These are phyloP conservation scores for Carassius gibelio DNA, from an alignment of 2,113 vertebrate genomes.

Conservation along the genomic window DNA sequence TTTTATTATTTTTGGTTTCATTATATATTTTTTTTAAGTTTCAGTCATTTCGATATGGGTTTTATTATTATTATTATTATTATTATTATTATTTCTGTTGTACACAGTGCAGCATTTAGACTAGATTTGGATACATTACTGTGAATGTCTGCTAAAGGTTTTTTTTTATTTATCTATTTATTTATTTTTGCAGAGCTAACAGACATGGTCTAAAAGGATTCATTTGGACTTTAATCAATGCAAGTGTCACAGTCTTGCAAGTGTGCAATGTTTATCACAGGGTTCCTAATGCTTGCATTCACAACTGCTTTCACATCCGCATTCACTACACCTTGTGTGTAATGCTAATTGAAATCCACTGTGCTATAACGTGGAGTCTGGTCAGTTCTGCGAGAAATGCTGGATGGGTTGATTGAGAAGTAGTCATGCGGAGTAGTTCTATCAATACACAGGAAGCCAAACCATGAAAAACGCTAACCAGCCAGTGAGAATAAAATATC, in stretches of 20 bases:
- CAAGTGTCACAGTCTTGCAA: neutral
- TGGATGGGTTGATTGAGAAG: neutral
- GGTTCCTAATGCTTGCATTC: slow-evolving; percentile 22
- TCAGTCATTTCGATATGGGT: neutral
- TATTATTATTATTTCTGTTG: no score
- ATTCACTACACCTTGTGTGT: neutral
- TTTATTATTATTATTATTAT: neutral
- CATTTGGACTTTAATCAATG: neutral
- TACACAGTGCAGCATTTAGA: no score
- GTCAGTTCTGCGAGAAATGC: neutral
- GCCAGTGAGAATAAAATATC: neutral
- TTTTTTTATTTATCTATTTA: neutral
- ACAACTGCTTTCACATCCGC: neutral
- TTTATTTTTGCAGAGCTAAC: neutral
- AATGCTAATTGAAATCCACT: neutral
- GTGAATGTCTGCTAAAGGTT: neutral
- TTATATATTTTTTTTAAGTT: neutral
- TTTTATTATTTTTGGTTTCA: neutral
- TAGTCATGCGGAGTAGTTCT: neutral
- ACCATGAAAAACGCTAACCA: neutral
- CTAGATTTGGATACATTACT: neutral
- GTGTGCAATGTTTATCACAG: slow-evolving; percentile 9
- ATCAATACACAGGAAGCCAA: neutral
- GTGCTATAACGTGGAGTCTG: neutral
- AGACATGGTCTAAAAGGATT: neutral